Base-by-base conservation (phyloP, 1,140 invertebrate genomes). In the Drosophila chauvacae region DNA sequence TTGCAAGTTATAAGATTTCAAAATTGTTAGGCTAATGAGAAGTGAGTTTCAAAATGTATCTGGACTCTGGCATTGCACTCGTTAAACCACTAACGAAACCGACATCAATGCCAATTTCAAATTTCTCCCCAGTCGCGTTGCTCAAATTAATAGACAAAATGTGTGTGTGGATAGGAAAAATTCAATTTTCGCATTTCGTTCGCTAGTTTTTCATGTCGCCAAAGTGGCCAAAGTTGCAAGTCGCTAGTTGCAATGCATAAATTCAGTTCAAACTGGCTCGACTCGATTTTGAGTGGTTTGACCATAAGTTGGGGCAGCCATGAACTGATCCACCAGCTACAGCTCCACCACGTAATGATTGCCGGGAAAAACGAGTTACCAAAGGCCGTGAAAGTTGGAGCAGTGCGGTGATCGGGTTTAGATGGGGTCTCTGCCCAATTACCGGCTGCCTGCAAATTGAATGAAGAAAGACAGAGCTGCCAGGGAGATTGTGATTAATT, bases 211-310 rank as follows among this genome's bases (percentile, higher is more conserved):
- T 50, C 42, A 61, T 66, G 56, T 66, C 35, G 63, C 57, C 56
- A 45, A 65, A 28, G 16, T 47, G 3, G 11, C 44, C 33, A 51
- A 55, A 50, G 60, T 51, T 23, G 58, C 57, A 14, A 61, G 26
- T 50, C 30, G 18, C 35, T 1, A 37, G 6, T 42, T 5, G 14
- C 45, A 44, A 51, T 55, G 55, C 44, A 65, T 39, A 44, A 57
- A 64, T 72, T 60, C 58, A 75, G 41, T 62, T 20, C 47, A 58
- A 78, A 78, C 76, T 59, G 76, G 76, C 74, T 59, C 41, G 66
- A 78, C 76, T 78, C 60, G 75, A 78, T 78, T 64, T 58, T 42
- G 41, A 78, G 76, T 78, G 51, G 75, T 42, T 70, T 78, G 76
- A 39, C 76, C 74, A 77, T 63, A 71, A 26, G 37, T 33, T 56